Base-by-base conservation (phyloP, 1,140 invertebrate genomes). In the Megalopta genalis region DNA sequence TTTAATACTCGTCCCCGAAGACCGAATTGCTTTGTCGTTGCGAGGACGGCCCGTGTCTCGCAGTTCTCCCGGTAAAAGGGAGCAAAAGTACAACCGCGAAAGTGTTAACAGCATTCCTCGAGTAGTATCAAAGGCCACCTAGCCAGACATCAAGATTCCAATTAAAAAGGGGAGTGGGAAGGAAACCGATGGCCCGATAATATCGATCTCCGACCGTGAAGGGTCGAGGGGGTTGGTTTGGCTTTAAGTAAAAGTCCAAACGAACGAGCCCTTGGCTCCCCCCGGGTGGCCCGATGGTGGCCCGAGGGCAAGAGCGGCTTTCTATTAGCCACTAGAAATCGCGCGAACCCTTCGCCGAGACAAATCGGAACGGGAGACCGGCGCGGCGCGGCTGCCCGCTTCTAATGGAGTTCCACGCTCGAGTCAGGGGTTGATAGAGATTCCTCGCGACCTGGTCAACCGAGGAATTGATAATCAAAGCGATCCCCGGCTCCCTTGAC, bases 401-500 rank as follows among this genome's bases (percentile, higher is more conserved):
- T 81, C 52, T 86, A 86, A 86, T 86, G 77, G 84, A 86, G 83
- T 86, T 86, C 85, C 80, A 85, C 84, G 83, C 83, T 85, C 60
- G 66, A 70, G 70, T 62, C 74, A 25, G 52, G 66, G 46, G 64
- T 23, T 21, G 23, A 59, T 10, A 27, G 59, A 46, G 52, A 42
- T 73, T 63, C 69, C 46, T 62, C 32, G 39, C 67, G 46, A 75
- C 49, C 80, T 83, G 75, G 71, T 87, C 83, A 75, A 72, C 52
- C 86, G 81, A 80, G 68, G 77, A 87, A 87, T 87, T 87, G 86
- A 87, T 84, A 85, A 87, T 87, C 86, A 87, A 87, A 85, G 65
- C 80, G 65, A 78, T 57, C 49, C 46, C 14, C 27, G 23, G 59
- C 39, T 63, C 39, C 75, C 72, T 69, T 60, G 25, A 80, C 42